A percentile compares a stretch with the other conserved stretches of the same genome.
phyloP scores from a whole-genome alignment of 2,888 invertebrate species.

The Stenodera caucasica region DNA sequence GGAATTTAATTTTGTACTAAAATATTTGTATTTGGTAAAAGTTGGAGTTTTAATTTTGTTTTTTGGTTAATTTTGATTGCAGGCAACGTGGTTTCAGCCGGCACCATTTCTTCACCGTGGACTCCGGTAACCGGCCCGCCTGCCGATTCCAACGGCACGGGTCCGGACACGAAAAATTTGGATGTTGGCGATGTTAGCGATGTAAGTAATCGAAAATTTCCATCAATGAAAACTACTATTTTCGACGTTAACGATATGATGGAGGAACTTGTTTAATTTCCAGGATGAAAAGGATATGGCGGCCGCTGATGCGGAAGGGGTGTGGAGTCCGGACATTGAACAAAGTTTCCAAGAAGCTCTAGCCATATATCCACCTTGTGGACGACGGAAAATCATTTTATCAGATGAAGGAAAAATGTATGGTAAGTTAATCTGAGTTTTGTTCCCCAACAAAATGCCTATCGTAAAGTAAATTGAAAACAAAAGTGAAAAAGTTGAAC shows the following conservation, averaged over 20 bases:
- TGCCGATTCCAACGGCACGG: constrained; percentile 90
- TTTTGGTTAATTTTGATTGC: constrained; percentile 46
- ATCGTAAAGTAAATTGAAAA: constrained; percentile 3
- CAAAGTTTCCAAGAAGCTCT: constrained; percentile 99
- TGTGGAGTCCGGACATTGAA: constrained; percentile 99
- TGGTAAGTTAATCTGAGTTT: constrained; percentile 73
- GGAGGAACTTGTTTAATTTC: constrained; percentile 21
- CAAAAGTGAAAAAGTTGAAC: not conserved
- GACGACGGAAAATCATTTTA: constrained; percentile 98
- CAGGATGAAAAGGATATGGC: constrained; percentile 87
- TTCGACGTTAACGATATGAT: not conserved
- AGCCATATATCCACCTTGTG: constrained; percentile 99
- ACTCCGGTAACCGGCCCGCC: constrained; percentile 86
- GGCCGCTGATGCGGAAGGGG: constrained; percentile 98
- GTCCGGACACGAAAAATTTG: constrained; percentile 87
- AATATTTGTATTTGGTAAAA: too few species aligned
- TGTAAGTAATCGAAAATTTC: constrained; percentile 58
- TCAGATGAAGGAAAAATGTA: constrained; percentile 99
- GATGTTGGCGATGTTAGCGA: constrained; percentile 93
- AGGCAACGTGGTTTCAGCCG: constrained; percentile 76
- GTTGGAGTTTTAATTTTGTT: too few species aligned
- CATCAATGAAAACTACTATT: too few species aligned
- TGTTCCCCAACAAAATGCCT: not conserved
- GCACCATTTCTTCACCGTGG: constrained; percentile 97
- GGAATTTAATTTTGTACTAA: constrained; percentile 39